Conservation (phyloP, 2,888 invertebrate genomes). For the Clanis bilineata region DNA sequence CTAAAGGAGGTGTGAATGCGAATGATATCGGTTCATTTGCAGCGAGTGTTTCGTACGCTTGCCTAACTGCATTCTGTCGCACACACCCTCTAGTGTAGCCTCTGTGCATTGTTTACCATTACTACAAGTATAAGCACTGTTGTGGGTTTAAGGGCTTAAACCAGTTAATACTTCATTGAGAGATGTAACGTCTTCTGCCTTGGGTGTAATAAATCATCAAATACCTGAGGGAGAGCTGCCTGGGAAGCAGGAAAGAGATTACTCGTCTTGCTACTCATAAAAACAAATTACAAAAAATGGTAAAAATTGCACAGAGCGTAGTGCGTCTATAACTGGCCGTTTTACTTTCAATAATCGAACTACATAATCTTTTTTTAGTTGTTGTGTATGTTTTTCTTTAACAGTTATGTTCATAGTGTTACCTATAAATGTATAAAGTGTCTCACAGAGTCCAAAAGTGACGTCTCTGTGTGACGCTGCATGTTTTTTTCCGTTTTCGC, state of each 20-base stretch:
- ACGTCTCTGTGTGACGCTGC: constrained; percentile 49
- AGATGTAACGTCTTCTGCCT: no score
- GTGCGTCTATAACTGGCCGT: constrained; percentile 52
- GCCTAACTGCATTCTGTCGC: constrained; percentile 73
- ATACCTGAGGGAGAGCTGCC: no score
- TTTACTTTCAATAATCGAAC: constrained; percentile 42
- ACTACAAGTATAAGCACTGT: no score
- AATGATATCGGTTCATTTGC: constrained; percentile 54
- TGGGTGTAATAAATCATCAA: no score
- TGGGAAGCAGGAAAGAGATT: no score
- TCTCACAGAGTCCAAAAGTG: constrained; percentile 42
- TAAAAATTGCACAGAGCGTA: constrained; percentile 56
- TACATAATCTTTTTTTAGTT: constrained; percentile 44
- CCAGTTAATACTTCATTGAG: no score
- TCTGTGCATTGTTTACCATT: constrained; percentile 46
- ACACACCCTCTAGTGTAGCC: constrained; percentile 49
- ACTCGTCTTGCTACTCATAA: constrained; percentile 26
- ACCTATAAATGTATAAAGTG: constrained; percentile 38
- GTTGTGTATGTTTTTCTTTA: constrained; percentile 53
- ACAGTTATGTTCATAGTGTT: constrained; percentile 44
- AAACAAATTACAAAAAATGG: constrained; percentile 32
- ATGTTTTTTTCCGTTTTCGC: constrained; percentile 64
- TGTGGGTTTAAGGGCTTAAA: no score
- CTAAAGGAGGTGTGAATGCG: constrained; percentile 96
- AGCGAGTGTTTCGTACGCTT: constrained; percentile 70